Conservation (phyloP, 2,797 vertebrate species). For the Rachycentron canadum region DNA sequence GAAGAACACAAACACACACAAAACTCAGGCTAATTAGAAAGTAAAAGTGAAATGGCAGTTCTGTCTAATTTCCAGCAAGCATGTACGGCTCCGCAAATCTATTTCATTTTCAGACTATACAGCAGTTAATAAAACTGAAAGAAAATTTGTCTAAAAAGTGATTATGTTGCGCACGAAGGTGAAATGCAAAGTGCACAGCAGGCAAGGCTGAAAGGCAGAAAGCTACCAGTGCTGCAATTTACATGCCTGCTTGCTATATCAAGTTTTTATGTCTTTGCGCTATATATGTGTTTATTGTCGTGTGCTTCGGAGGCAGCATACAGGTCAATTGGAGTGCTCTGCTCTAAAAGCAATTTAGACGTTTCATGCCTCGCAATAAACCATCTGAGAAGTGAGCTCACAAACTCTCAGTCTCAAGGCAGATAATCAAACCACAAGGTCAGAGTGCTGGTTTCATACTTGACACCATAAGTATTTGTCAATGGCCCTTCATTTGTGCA, state of each 20-base stretch:
- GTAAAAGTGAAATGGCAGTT: too few species aligned
- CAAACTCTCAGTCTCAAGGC: slow-evolving; percentile 68
- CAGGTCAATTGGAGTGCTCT: slow-evolving; percentile 52
- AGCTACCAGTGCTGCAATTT: neutral
- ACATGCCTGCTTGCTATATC: neutral
- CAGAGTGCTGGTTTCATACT: slow-evolving; percentile 67
- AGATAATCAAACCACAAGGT: slow-evolving; percentile 77
- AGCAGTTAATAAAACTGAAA: neutral
- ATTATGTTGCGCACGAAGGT: neutral
- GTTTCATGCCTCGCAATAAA: slow-evolving; percentile 62
- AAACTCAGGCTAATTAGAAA: too few species aligned
- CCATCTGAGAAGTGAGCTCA: slow-evolving; percentile 63
- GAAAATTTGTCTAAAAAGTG: neutral
- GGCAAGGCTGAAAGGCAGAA: neutral
- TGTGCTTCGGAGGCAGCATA: slow-evolving; percentile 29
- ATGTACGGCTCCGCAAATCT: neutral
- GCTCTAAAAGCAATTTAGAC: slow-evolving; percentile 65
- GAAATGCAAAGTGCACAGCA: neutral
- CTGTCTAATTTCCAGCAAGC: neutral
- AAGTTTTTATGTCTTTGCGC: neutral
- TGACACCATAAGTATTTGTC: slow-evolving; percentile 76
- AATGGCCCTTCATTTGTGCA: slow-evolving; percentile 72
- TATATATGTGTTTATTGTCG: slow-evolving; percentile 33
- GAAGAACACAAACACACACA: neutral
- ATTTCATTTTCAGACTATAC: neutral